Base-by-base conservation (phyloP, 2,888 invertebrate species). In the Pinctada fucata region DNA sequence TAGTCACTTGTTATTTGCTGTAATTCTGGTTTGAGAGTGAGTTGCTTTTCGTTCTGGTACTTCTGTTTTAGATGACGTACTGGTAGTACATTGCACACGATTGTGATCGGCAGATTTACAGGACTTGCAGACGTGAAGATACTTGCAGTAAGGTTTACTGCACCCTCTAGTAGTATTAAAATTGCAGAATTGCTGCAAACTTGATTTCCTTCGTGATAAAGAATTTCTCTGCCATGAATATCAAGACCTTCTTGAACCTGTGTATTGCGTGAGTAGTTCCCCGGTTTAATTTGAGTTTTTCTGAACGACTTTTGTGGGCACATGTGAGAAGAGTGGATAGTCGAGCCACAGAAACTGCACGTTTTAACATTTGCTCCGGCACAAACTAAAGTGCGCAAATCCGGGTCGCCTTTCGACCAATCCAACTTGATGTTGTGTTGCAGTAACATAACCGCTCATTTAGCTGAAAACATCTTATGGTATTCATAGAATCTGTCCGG, bases 391-490 rank as follows among this genome's bases (percentile, higher is more conserved):
- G 48, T 45, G 4, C 73, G 10, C 13, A 73, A 49, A 16, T 65
- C 73, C 1, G 16, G 31, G 64, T 65, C 73, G 31, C 65, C 64
- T 45, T 45, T 64, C 64, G 73, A 51, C 72, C 58, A 52, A 45
- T 65, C 73, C 49, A 65, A 49, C 50, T 73, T 73, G 13, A 73
- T 73, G n/a, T 73, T 73, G 64, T 65, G 73, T 65, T 73, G 47
- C 13, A 49, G 2, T 4, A 73, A n/a, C 73, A 73, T 65, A 13
- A 65, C 48, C 4, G 73, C 31, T 65, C 49, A 64, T 65, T 73
- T 73, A 16, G 48, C 51, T 16, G 64, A 63, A n/a, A 73, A 73
- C n/a, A 64, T 16, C 48, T 64, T n/a, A 16, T 73, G 73, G 31
- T 73, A 73, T 73, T 73, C 73, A 73, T 58, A 73, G 65, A 64